A percentile compares a stretch with the other conserved stretches of the same genome.
Conservation (phyloP, 1,140 invertebrate species). For the Hermetia illucens region DNA sequence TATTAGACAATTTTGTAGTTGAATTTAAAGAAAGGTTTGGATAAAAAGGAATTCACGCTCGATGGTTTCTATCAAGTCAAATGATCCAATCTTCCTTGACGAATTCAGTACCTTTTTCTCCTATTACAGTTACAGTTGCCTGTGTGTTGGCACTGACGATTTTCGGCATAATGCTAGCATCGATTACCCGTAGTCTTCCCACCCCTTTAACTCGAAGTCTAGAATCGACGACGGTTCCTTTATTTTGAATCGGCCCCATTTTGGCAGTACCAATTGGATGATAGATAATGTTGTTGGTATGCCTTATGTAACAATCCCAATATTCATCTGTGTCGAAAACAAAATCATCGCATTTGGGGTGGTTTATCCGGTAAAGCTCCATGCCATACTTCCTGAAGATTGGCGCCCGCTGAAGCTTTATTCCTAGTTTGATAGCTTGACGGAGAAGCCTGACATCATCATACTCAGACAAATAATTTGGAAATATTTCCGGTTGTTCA, state of each 20-base stretch:
- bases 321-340: slow-evolving; percentile 56
- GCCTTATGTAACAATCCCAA: slow-evolving; percentile 64
- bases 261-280: slow-evolving; percentile 56
- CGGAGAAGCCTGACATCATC: slow-evolving; percentile 52
- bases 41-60: no score
- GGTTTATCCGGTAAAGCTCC: slow-evolving; percentile 46
- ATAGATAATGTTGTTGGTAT: slow-evolving; percentile 26
- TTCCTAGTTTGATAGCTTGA: slow-evolving; percentile 54
- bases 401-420: slow-evolving; percentile 47
- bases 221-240: slow-evolving; percentile 32
- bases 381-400: slow-evolving; percentile 61
- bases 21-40: no score
- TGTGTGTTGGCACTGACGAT: slow-evolving; percentile 3
- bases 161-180: slow-evolving; percentile 33
- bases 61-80: slow-evolving; percentile 36
- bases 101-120: slow-evolving; percentile 39
- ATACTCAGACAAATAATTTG: slow-evolving; percentile 65
- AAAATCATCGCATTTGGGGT: slow-evolving; percentile 54
- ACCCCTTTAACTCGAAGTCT: slow-evolving; percentile 38
- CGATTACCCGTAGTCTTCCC: slow-evolving; percentile 47
- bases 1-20: no score
- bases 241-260: slow-evolving; percentile 36
- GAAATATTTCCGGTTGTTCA: slow-evolving; percentile 63
- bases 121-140: slow-evolving; percentile 31
- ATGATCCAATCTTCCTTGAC: slow-evolving; percentile 32